phyloP scores from a whole-genome alignment of 2,888 invertebrate species.

The Leptopilina drosophilae region DNA sequence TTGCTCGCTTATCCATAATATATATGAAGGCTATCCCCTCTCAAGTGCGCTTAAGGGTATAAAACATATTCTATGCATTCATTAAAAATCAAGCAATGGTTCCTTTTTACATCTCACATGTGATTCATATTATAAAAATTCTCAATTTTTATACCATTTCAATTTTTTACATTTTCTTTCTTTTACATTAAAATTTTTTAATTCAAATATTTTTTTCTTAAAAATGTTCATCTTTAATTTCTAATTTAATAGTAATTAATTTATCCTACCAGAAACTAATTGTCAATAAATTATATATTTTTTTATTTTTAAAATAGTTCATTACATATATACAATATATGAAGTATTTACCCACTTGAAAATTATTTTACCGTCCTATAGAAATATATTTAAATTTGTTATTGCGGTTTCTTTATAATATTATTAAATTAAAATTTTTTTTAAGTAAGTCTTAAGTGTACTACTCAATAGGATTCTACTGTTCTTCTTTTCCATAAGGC shows the following conservation, averaged over 20 bases:
- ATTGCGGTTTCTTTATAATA: background rate
- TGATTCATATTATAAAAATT: conserved; percentile 8
- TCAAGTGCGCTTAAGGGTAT: conserved; percentile 4
- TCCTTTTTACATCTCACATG: conserved; percentile 8
- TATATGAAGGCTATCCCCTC: conserved; percentile 66
- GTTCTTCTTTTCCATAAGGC: background rate
- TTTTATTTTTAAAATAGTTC: no score
- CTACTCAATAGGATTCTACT: background rate
- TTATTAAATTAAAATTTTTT: background rate
- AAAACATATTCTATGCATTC: background rate
- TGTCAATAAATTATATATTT: no score
- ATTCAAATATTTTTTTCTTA: background rate
- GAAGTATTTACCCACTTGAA: background rate
- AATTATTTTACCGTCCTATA: background rate
- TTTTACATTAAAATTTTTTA: background rate
- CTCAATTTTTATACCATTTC: background rate
- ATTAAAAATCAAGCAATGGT: background rate
- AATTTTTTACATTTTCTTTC: background rate
- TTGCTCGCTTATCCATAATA: conserved; percentile 63
- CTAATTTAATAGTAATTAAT: background rate
- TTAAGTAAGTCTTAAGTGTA: background rate
- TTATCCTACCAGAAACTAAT: no score
- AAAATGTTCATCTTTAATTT: background rate
- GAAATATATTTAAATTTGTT: background rate
- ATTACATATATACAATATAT: background rate